Base-by-base conservation (phyloP, 2,888 invertebrate genomes). In the Drosophila pegasa region DNA sequence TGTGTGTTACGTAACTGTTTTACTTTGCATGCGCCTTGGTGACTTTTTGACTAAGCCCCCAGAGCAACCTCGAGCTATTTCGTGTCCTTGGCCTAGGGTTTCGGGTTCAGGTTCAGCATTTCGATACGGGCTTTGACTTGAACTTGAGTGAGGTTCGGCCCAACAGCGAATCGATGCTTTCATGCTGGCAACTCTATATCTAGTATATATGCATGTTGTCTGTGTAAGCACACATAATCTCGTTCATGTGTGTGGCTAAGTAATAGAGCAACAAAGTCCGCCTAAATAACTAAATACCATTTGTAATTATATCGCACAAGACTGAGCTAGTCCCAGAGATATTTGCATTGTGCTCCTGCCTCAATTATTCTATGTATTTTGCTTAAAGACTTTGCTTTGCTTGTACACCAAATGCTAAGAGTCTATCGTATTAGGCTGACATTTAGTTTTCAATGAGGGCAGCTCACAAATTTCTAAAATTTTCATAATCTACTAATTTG, bases 21-120 rank as follows among this genome's bases (percentile, higher is more conserved):
- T 54, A 65, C 75, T 67, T 75, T 75, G 67, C 71, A 67, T 64
- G 69, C 48, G 64, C 72, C 64, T 58, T 73, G 65, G 58, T 78
- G 76, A 78, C 78, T 77, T 78, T 31, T 75, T 50, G 67, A 41
- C 61, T 27, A 12, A 9, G 43, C 29, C 27, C 43, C 1, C n/a
- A n/a, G 5, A 12, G 1, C 40, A n/a, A 10, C 22, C 18, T 16
- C 18, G 7, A 20, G n/a, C 22, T 20, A 27, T 22, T 54, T 12
- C 37, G 10, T 55, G 54, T 37, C 64, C 47, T 52, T 43, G 75
- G 55, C 47, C 55, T 29, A 45, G 40, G 33, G 40, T 37, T 55
- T 54, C 27, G 27, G 54, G 57, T 40, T 58, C 14, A 45, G 71
- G 20, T 51, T 56, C 40, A 40, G 35, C 12, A 27, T 48, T 41